phyloP scores from a whole-genome alignment of 2,113 vertebrate species.

The Poecile atricapillus region DNA sequence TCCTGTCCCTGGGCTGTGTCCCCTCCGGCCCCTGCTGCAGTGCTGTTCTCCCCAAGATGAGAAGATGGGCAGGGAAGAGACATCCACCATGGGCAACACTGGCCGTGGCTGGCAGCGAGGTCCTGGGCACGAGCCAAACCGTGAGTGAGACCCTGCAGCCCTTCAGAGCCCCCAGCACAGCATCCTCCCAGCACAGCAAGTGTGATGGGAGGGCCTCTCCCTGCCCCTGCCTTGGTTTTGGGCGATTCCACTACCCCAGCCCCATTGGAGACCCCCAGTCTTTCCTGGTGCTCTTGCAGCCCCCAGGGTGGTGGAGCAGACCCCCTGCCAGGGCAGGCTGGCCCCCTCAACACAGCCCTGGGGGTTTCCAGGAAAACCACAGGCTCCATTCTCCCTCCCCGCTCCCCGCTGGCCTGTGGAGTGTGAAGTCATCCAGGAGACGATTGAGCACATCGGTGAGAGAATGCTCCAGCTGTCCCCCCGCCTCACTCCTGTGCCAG shows the following conservation, averaged over 20 bases:
- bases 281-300: not conserved
- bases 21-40: not conserved
- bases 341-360: conserved; percentile 16
- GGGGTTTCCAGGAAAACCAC: conserved; percentile 64
- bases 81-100: fast-evolving
- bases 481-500: fast-evolving
- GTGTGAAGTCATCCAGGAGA: conserved; percentile 84
- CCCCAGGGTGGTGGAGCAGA: conserved; percentile 23
- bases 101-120: fast-evolving
- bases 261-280: conserved; percentile 29
- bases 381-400: conserved; percentile 70
- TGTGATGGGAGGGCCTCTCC: not conserved
- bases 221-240: not conserved
- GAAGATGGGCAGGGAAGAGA: fast-evolving
- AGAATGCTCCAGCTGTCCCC: fast-evolving
- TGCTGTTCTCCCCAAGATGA: not conserved
- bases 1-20: fast-evolving
- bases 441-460: conserved; percentile 71
- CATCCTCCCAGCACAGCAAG: fast-evolving
- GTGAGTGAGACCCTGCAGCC: not conserved
- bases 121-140: fast-evolving
- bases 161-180: not conserved
- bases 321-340: fast-evolving
- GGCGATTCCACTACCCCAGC: not conserved
- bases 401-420: conserved; percentile 85